Percentiles rank a stretch among this genome's conserved stretches.
phyloP scores from a whole-genome alignment of 2,797 vertebrate species.

The Petrocephalus sullivani region DNA sequence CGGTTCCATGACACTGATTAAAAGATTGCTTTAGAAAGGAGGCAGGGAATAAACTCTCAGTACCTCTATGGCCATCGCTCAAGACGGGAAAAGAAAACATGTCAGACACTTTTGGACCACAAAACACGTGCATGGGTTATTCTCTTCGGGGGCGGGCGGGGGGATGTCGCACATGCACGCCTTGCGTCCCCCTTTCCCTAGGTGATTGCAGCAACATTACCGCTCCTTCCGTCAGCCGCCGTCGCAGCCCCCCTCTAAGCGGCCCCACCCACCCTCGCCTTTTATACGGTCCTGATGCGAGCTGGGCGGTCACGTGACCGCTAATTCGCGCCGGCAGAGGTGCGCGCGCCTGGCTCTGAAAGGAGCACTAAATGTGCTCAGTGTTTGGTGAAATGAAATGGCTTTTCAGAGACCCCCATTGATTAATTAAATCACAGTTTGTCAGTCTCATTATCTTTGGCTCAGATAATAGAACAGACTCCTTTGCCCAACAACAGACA shows the following conservation, averaged over 20 bases:
- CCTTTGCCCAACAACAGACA: slow-evolving; percentile 25
- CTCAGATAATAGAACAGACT: slow-evolving; percentile 35
- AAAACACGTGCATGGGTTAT: background rate
- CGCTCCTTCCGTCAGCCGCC: background rate
- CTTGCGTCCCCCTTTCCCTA: background rate
- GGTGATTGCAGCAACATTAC: background rate
- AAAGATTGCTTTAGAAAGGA: slow-evolving; percentile 12
- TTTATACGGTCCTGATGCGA: background rate
- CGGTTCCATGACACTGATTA: slow-evolving; percentile 15
- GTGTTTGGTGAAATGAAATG: slow-evolving; percentile 31
- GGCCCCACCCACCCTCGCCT: background rate
- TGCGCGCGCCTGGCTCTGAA: slow-evolving; percentile 2
- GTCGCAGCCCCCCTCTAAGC: background rate
- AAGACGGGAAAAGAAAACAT: slow-evolving; percentile 5
- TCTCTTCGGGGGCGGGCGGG: background rate
- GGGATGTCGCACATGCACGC: background rate
- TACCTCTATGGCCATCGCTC: slow-evolving; percentile 11
- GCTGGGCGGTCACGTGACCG: background rate
- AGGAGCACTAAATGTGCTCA: slow-evolving; percentile 14
- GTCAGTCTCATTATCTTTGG: slow-evolving; percentile 37
- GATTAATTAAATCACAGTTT: slow-evolving; percentile 41
- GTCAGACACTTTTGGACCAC: background rate
- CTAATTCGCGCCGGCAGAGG: background rate
- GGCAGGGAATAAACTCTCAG: slow-evolving; percentile 5
- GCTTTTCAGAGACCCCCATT: slow-evolving; percentile 31